Percentiles rank a stretch among this genome's conserved stretches.
Conservation (phyloP, 2,888 invertebrate species). For the Sesamia inferens region DNA sequence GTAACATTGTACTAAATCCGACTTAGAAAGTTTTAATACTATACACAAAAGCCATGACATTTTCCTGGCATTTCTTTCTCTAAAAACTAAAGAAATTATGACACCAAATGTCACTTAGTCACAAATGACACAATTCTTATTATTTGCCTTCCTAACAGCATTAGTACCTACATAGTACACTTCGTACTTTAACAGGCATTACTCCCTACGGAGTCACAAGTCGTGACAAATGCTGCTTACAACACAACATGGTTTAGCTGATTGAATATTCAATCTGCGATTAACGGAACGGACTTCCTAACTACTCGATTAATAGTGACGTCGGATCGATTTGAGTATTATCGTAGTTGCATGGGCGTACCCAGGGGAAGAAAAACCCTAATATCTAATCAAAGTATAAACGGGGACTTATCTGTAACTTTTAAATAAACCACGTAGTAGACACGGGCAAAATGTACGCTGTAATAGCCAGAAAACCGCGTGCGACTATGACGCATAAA, state of each 20-base stretch:
- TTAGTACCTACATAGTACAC: neutral
- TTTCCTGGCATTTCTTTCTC: conserved; percentile 8
- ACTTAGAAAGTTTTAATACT: neutral
- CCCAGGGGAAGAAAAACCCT: no score
- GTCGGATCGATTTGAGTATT: neutral
- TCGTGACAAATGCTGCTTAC: conserved; percentile 44
- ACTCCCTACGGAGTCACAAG: conserved; percentile 20
- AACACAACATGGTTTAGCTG: conserved; percentile 15
- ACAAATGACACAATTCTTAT: conserved; percentile 11
- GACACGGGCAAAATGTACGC: no score
- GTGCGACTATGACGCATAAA: no score
- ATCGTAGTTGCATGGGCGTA: neutral
- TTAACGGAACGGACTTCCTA: conserved; percentile 59
- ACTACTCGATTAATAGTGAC: conserved; percentile 47
- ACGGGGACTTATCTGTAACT: no score
- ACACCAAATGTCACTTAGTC: conserved; percentile 23
- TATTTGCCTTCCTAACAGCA: neutral
- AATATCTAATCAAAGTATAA: no score
- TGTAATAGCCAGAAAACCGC: no score
- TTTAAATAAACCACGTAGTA: no score
- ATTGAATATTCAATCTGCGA: conserved; percentile 54
- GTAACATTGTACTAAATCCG: neutral
- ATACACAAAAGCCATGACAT: conserved; percentile 1
- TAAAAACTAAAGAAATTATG: neutral
- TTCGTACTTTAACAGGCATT: conserved; percentile 10